Evolutionary conservation across 1,140 invertebrate species (phyloP), one percentile per base, ranked within the genome.

Genomic region (Hesperophylax magnus): DNA sequence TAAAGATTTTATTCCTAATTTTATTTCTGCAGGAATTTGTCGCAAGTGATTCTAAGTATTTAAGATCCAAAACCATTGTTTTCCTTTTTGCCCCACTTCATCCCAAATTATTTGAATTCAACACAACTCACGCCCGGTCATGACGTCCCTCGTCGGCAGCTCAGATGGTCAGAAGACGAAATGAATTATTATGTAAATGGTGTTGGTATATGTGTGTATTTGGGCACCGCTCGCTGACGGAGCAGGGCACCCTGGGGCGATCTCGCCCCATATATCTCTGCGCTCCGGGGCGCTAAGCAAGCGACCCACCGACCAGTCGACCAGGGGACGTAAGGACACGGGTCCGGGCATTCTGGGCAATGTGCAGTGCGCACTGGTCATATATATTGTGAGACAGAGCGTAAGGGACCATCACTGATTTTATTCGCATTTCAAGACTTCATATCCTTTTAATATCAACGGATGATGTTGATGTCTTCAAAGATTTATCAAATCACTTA

Each of bases 171-270:
- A 7, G 69, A 71, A 58, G 53, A 79, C 53, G 58, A 81, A 77
- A 81, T 81, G 80, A 78, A 81, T 78, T 81, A 81, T 81, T 81
- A 81, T 81, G 80, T 78, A 81, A 81, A 81, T 81, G 75, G 72
- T 81, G 74, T 81, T 77, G 58, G 74, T 81, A 81, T 77, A 31
- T 77, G 75, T 75, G 74, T 71, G 77, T 53, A 77, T 58, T 31
- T 67, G 78, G 52, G 71, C 79, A 63, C 71, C 61, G 72, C 61
- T 20, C 54, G 60, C 76, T 81, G 80, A 81, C 77, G 74, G 80
- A 77, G 53, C 53, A 54, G 56, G 76, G 69, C 80, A 76, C 80
- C 80, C 80, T 20, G 76, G 65, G 80, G 80, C 56, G 80, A 18
- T 14, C 18, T n/a, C 69, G 52, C 52, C 47, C 69, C 52, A 24